Evolutionary conservation across 2,888 invertebrate genomes (phyloP), one percentile per base, ranked within the genome.

Genomic region (Blastobasis adustella): DNA sequence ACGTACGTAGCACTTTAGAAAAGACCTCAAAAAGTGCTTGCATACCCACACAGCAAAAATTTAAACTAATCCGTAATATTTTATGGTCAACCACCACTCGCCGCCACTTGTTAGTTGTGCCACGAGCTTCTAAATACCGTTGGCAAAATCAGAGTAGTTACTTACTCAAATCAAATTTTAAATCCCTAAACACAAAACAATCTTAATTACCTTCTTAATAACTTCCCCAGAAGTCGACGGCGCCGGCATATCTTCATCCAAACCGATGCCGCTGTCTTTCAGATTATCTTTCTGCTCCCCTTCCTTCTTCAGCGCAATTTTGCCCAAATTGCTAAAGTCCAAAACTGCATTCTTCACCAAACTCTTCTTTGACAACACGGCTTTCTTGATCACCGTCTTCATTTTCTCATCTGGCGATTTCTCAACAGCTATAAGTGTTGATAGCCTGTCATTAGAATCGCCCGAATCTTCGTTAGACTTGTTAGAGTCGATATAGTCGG

Each of bases 391-490:
- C 46, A 78, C 88, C 9, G 80, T 80, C 57, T 84, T 86, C 77
- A 89, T 83, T 57, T 81, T 79, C 9, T 82, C 81, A 9, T 86
- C 79, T 1, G 82, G 81, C 0, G 79, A 81, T 53, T 83, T 82
- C 52, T 82, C 82, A 51, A 85, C 72, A 0, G 85, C 79, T 45
- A 86, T 79, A 8, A 83, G 55, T 5, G 83, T 82, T 2, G 83
- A 80, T 37, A 80, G 57, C 55, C 68, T 73, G 46, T 82, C 82
- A 47, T 82, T 81, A 1, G 83, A 81, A 59, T 79, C 87, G 0
- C 77, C 71, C 0, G 83, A 86, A 58, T 85, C 90, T 59, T 89
- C 87, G 49, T 85, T 86, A 2, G 87, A 87, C 60, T 83, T 86
- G 51, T 82, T 82, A 0, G 84, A 87, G 54, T 85, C 85, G 9